phyloP scores from a whole-genome alignment of 1,140 invertebrate species.

The Eumeta japonica region DNA sequence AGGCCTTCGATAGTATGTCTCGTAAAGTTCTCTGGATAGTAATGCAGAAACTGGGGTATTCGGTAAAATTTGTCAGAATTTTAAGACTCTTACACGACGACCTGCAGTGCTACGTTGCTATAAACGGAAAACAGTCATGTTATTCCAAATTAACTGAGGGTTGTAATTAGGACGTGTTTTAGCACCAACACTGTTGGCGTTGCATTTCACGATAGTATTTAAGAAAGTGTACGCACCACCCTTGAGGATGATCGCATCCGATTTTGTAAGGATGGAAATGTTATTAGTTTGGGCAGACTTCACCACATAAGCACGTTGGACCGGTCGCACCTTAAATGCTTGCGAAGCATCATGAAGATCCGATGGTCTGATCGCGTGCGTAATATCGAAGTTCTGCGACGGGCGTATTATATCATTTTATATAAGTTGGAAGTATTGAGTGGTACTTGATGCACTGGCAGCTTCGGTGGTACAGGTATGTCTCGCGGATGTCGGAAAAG shows the following conservation, averaged over 20 bases:
- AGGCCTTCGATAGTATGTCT: constrained; percentile 13
- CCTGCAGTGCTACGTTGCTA: constrained; percentile 12
- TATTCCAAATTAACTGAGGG: constrained; percentile 13
- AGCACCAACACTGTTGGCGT: constrained; percentile 12
- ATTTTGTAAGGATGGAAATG: constrained; percentile 7
- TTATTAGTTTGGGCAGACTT: constrained; percentile 9
- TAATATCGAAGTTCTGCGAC: constrained; percentile 11
- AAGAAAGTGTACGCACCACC: constrained; percentile 4
- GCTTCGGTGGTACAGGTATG: constrained; percentile 14
- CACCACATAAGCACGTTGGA: constrained; percentile 8
- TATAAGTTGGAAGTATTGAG: constrained; percentile 2
- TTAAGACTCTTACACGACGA: constrained; percentile 16
- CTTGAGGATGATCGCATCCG: constrained; percentile 9
- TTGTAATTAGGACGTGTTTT: constrained; percentile 16
- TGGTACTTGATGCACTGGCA: constrained; percentile 9
- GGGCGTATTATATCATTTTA: too few species aligned
- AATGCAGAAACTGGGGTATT: constrained; percentile 11
- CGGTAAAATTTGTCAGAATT: constrained; percentile 14
- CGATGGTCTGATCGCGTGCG: constrained; percentile 10
- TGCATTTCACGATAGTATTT: constrained; percentile 14
- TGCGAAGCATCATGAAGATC: constrained; percentile 11
- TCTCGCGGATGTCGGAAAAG: constrained; percentile 11
- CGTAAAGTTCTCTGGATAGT: constrained; percentile 15
- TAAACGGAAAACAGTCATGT: constrained; percentile 10
- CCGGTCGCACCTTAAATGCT: constrained; percentile 12